Evolutionary conservation across 2,888 invertebrate species (phyloP).

Genomic region (Hedya salicella): DNA sequence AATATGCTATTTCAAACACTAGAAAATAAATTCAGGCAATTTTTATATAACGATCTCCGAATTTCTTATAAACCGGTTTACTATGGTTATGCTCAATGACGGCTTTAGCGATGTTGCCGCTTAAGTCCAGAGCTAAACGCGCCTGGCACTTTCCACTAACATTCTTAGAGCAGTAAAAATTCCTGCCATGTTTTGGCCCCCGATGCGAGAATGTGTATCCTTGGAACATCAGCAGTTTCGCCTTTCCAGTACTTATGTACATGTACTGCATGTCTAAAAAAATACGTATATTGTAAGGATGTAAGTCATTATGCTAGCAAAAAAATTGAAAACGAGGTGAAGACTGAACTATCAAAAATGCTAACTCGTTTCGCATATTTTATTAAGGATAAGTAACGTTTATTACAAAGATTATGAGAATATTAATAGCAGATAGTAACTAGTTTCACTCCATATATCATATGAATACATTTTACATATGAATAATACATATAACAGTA

Average conservation of each 20-base stretch:
- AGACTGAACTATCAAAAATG: too few species aligned
- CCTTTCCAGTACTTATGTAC: conserved; percentile 41
- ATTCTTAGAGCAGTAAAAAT: conserved; percentile 43
- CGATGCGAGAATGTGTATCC: conserved; percentile 48
- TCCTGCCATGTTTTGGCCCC: conserved; percentile 41
- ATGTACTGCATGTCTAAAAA: conserved; percentile 20
- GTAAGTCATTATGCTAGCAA: too few species aligned
- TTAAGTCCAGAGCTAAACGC: background rate
- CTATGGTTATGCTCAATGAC: conserved; percentile 18
- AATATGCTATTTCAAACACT: too few species aligned
- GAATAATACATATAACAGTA: too few species aligned
- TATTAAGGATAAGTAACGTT: too few species aligned
- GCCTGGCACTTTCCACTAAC: conserved; percentile 23
- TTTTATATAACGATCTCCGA: conserved; percentile 12
- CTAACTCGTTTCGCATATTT: too few species aligned
- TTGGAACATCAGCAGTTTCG: conserved; percentile 46
- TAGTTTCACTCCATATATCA: too few species aligned
- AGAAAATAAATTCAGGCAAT: conserved; percentile 5
- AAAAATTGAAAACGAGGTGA: too few species aligned
- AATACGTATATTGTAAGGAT: too few species aligned
- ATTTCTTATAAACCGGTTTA: conserved; percentile 28
- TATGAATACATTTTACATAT: too few species aligned
- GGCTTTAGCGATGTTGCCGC: conserved; percentile 4
- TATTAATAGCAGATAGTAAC: too few species aligned
- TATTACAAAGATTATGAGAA: too few species aligned